Conservation (phyloP, 2,113 vertebrate genomes). For the Proteles cristata region DNA sequence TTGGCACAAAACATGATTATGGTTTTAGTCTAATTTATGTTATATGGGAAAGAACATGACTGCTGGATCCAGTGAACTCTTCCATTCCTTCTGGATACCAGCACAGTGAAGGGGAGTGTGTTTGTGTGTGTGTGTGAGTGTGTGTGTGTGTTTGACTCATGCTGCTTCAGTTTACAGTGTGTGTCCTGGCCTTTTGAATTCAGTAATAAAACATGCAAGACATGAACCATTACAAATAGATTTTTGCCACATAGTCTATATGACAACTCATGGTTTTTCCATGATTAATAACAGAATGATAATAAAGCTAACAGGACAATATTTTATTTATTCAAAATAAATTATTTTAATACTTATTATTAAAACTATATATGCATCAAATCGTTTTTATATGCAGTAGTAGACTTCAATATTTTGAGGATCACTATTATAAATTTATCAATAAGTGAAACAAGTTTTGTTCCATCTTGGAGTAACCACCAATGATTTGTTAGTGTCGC, state of each 20-base stretch:
- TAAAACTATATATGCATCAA: background rate
- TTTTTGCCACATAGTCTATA: background rate
- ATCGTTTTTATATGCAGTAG: background rate
- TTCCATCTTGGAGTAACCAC: background rate
- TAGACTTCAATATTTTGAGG: background rate
- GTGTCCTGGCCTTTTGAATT: background rate
- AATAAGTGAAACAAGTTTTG: background rate
- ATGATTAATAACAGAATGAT: background rate
- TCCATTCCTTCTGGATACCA: background rate
- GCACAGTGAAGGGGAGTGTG: background rate
- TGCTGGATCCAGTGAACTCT: background rate
- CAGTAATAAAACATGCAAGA: background rate
- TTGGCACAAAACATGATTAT: background rate
- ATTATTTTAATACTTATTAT: background rate
- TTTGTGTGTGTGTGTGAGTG: background rate
- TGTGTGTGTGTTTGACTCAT: background rate
- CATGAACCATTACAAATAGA: background rate
- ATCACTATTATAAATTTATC: background rate
- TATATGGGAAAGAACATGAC: background rate
- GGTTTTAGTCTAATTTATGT: background rate
- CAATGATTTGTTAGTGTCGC: background rate
- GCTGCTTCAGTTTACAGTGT: background rate
- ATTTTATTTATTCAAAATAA: background rate
- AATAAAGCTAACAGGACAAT: background rate
- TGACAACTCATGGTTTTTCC: background rate